Evolutionary conservation across 2,888 invertebrate genomes (phyloP).

Genomic region (Frankliniella fusca): DNA sequence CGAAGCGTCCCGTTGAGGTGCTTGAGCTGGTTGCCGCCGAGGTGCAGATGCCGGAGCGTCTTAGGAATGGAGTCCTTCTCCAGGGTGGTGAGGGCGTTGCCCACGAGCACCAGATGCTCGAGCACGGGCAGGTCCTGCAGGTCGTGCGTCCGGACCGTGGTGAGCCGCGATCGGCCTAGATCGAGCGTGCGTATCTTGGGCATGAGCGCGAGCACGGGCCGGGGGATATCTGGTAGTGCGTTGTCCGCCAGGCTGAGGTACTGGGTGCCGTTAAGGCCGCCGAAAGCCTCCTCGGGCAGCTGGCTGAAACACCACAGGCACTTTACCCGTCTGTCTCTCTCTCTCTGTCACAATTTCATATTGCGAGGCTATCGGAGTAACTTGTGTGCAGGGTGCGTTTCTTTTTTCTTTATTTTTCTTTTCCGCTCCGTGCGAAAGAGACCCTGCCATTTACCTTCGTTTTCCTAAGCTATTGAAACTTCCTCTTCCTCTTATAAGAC

Average conservation of each 20-base stretch:
- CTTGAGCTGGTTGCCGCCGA: constrained; percentile 69
- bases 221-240: constrained; percentile 68
- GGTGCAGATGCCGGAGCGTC: constrained; percentile 63
- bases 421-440: too few species aligned
- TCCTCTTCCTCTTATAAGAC: too few species aligned
- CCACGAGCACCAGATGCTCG: constrained; percentile 67
- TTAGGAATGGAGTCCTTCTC: constrained; percentile 68
- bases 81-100: constrained; percentile 68
- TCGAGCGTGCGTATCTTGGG: constrained; percentile 75
- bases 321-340: not conserved
- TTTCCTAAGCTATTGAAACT: too few species aligned
- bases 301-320: constrained; percentile 55
- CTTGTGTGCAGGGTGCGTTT: not conserved
- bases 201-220: constrained; percentile 68
- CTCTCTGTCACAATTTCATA: not conserved
- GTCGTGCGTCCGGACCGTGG: constrained; percentile 66
- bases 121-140: constrained; percentile 63
- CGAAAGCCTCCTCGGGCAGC: constrained; percentile 68
- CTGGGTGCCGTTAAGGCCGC: constrained; percentile 66
- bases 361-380: too few species aligned
- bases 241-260: constrained; percentile 80
- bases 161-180: constrained; percentile 74
- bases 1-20: constrained; percentile 73
- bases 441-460: too few species aligned
- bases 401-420: too few species aligned